Base-by-base conservation (phyloP, 1,140 invertebrate genomes). In the Atta cephalotes region DNA sequence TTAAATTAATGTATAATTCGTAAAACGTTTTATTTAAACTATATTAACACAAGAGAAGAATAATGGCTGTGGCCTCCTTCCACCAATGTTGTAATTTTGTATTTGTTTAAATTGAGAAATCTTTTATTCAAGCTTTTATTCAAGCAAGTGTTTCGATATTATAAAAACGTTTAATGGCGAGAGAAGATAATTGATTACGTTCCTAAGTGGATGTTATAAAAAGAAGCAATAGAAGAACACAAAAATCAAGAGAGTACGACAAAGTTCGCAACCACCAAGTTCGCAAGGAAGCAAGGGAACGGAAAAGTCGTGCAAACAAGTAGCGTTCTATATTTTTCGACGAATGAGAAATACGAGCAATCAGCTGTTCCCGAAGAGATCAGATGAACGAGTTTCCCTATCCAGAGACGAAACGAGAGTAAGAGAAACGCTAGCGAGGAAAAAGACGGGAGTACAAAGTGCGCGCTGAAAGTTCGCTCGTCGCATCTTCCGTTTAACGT, bases 381-480 rank as follows among this genome's bases (percentile, higher is more conserved):
- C 68, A 16, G 68, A 31, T 18, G 7, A 21, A 18, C 53, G 35
- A 49, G 56, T 62, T 82, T 72, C 14, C 62, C 16, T 72, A 71
- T 51, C 18, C 31, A 21, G 31, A 18, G 21, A 18, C 39, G 25
- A 9, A 28, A n/a, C 35, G 77, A 16, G 62, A 66, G 39, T n/a
- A 31, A 45, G 35, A 63, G 21, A 62, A 18, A 25, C 49, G 21
- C 28, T n/a, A 18, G 63, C 14, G 1, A 12, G 14, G 14, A 35
- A 25, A 77, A 18, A n/a, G 35, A 39, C 21, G 58, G 77, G 63
- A 71, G 80, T 86, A 89, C 68, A 89, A 86, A 89, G 25, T 88
- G 78, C 62, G 78, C 62, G 77, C 71, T 56, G 63, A 81, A 88
- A 89, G 76, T 86, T 79, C 49, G n/a, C 31, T 35, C 51, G 39